Percentiles rank a stretch among this genome's conserved stretches.
These are phyloP conservation scores for Melanogrammus aeglefinus DNA, from an alignment of 2,797 vertebrate genomes.

Conservation along the genomic window DNA sequence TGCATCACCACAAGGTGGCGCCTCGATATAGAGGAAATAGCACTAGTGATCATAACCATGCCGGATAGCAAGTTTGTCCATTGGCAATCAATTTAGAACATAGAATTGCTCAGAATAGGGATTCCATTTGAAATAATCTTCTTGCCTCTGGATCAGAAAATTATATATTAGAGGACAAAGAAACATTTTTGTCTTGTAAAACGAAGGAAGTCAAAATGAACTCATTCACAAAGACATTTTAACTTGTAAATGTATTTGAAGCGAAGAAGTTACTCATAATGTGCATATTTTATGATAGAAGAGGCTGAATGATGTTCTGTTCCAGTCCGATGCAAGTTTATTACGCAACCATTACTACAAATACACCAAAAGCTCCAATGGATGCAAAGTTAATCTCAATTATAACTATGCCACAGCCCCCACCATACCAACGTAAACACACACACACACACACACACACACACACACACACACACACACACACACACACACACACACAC, in stretches of 20 bases:
- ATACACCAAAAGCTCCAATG: not conserved
- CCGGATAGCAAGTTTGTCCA: not conserved
- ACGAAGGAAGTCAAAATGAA: not conserved
- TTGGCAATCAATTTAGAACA: not conserved
- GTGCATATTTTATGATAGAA: not conserved
- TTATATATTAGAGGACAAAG: not conserved
- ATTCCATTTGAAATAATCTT: not conserved
- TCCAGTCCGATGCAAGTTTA: not conserved
- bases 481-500: not conserved
- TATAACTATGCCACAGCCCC: not conserved
- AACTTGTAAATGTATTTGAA: not conserved
- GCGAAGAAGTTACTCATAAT: not conserved
- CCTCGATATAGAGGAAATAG: not conserved
- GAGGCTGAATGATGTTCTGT: not conserved
- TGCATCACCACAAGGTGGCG: not conserved
- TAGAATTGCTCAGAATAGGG: not conserved
- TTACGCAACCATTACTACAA: not conserved
- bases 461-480: not conserved
- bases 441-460: slow-evolving; percentile 1
- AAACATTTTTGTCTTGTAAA: not conserved
- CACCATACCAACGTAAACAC: not conserved
- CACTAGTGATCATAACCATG: not conserved
- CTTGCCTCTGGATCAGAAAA: not conserved
- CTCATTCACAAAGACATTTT: not conserved
- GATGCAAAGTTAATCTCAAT: not conserved